Percentiles rank a stretch among this genome's conserved stretches.
Conservation (phyloP, 2,797 vertebrate species). For the Acropternis orthonyx region DNA sequence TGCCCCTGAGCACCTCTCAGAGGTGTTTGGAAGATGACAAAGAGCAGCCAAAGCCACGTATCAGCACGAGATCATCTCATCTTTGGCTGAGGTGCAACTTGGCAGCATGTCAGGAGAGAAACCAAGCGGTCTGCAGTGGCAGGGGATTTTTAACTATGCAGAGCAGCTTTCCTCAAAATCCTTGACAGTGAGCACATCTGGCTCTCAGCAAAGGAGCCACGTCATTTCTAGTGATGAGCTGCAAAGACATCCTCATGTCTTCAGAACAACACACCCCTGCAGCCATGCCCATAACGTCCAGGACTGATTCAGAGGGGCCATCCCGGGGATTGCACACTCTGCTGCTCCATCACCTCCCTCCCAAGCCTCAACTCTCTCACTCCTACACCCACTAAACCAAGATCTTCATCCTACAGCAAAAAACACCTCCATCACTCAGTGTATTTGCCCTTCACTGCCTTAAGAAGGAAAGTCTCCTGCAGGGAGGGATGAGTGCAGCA, state of each 20-base stretch:
- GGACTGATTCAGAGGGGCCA: conserved; percentile 13
- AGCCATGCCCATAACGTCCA: not conserved
- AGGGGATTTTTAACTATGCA: conserved; percentile 2
- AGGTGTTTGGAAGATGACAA: conserved; percentile 10
- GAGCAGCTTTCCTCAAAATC: conserved; percentile 53
- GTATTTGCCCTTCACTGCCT: not conserved
- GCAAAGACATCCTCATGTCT: not conserved
- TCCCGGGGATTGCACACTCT: not conserved
- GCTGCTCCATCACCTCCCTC: not conserved
- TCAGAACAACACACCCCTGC: not conserved
- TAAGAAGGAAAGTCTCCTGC: not conserved
- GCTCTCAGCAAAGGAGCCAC: not conserved
- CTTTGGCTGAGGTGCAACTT: not conserved
- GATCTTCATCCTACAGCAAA: not conserved
- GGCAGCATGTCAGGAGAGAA: not conserved
- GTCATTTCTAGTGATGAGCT: not conserved
- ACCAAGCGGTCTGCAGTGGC: fast-evolving
- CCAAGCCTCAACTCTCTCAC: not conserved
- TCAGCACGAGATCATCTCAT: not conserved
- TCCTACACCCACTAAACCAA: not conserved
- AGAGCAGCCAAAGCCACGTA: not conserved
- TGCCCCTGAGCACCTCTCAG: not conserved
- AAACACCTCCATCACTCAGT: fast-evolving
- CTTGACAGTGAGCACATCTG: not conserved
- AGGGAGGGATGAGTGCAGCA: not conserved